These are phyloP conservation scores for Lagodon rhomboides DNA, from an alignment of 2,797 vertebrate genomes.

Conservation along the genomic window DNA sequence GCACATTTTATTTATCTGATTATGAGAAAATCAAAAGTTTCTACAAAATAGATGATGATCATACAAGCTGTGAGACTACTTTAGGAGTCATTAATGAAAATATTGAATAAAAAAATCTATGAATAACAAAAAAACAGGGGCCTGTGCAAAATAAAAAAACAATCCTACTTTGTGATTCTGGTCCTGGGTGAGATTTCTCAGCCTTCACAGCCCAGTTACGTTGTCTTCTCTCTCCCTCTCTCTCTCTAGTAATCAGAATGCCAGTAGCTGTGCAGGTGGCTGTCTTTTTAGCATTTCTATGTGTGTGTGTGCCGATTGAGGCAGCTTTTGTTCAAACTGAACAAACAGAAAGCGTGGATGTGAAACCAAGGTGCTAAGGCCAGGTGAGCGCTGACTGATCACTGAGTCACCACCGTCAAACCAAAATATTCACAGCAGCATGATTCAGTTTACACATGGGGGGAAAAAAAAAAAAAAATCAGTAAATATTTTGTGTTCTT, in stretches of 20 bases:
- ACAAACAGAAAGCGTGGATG: constrained; percentile 7
- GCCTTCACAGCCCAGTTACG: not conserved
- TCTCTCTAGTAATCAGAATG: not conserved
- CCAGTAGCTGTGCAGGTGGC: not conserved
- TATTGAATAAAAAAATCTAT: not conserved
- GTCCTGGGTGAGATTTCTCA: not conserved
- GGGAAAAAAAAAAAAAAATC: not conserved
- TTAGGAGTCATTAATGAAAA: not conserved
- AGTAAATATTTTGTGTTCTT: not conserved
- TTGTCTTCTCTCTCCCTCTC: not conserved
- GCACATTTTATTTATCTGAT: not conserved
- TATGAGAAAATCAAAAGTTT: too few species aligned
- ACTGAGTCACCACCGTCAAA: not conserved
- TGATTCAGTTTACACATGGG: not conserved
- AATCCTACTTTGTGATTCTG: not conserved
- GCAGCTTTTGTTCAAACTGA: constrained; percentile 15
- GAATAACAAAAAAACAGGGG: not conserved
- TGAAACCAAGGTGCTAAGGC: not conserved
- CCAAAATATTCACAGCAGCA: not conserved
- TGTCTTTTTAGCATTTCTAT: not conserved
- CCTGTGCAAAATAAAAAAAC: not conserved
- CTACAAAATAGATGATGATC: not conserved
- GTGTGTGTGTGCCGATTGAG: not conserved
- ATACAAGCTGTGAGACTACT: not conserved
- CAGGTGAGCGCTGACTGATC: not conserved